Conservation (phyloP, 1,140 invertebrate genomes). For the Drosophila ficusphila region DNA sequence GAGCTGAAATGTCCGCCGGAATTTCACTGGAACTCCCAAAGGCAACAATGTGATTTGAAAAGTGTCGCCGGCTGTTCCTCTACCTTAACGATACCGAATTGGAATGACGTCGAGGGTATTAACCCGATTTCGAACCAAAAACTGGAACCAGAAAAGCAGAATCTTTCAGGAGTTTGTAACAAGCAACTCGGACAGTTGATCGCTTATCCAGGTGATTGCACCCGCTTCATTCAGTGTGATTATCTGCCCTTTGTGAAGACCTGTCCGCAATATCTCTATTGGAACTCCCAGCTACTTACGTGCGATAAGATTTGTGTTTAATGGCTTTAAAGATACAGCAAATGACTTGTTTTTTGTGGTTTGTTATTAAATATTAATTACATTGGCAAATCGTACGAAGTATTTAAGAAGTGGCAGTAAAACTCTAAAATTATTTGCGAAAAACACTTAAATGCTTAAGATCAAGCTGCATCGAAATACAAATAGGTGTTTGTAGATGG, state of each 20-base stretch:
- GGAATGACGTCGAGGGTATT: background rate
- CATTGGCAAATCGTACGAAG: constrained; percentile 53
- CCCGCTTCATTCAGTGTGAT: constrained; percentile 53
- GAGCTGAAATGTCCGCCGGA: constrained; percentile 25
- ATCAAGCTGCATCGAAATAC: constrained; percentile 57
- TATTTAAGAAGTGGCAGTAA: constrained; percentile 54
- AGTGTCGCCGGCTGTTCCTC: background rate
- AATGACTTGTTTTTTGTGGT: constrained; percentile 24
- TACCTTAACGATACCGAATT: background rate
- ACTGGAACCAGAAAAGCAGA: background rate
- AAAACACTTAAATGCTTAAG: constrained; percentile 61
- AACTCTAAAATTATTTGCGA: constrained; percentile 58
- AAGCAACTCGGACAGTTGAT: constrained; percentile 20
- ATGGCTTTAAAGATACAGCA: background rate
- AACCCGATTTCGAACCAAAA: too few species aligned
- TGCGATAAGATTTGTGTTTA: constrained; percentile 64
- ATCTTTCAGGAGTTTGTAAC: constrained; percentile 6
- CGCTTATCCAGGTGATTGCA: constrained; percentile 56
- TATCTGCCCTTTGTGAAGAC: constrained; percentile 58
- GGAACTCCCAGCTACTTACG: constrained; percentile 54
- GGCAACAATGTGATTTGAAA: constrained; percentile 27
- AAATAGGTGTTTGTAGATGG: constrained; percentile 49
- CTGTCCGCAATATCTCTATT: constrained; percentile 52
- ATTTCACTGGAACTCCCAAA: constrained; percentile 31
- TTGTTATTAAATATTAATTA: constrained; percentile 78